These are phyloP conservation scores for Sinocyclocheilus rhinocerous DNA, from an alignment of 2,113 vertebrate genomes.

Conservation along the genomic window DNA sequence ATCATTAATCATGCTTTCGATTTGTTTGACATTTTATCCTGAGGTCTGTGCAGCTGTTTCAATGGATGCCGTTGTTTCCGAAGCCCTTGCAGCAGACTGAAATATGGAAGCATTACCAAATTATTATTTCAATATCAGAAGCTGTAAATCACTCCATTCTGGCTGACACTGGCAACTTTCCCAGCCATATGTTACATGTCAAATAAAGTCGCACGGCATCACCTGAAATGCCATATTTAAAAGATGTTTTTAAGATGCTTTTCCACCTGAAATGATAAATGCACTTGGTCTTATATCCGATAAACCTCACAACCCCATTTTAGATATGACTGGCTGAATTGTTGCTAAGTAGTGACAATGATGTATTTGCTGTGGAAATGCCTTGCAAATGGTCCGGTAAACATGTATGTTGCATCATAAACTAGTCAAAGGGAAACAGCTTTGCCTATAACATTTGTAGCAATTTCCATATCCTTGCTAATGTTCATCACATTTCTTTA, in stretches of 20 bases:
- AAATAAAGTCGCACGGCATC: conserved; percentile 10
- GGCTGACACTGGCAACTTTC: conserved; percentile 55
- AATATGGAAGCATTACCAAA: conserved; percentile 63
- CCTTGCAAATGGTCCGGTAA: background rate
- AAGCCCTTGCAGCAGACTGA: conserved; percentile 56
- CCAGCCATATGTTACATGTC: conserved; percentile 48
- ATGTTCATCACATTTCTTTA: background rate
- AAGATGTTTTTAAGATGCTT: conserved; percentile 27
- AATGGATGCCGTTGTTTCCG: conserved; percentile 55
- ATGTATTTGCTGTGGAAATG: conserved; percentile 1
- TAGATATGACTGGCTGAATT: background rate
- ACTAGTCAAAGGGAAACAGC: too few species aligned
- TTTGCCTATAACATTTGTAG: background rate
- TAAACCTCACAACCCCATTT: background rate
- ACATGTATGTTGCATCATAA: background rate
- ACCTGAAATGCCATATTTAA: conserved; percentile 20
- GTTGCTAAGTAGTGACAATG: conserved; percentile 7
- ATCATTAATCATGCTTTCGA: conserved; percentile 53
- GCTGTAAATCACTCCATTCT: conserved; percentile 69
- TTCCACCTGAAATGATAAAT: conserved; percentile 21
- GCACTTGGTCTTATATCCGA: background rate
- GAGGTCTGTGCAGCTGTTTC: conserved; percentile 28
- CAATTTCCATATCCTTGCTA: background rate
- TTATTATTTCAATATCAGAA: conserved; percentile 72
- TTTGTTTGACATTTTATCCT: conserved; percentile 37